phyloP scores from a whole-genome alignment of 2,888 invertebrate genomes.

The Eurytoma adleriae region DNA sequence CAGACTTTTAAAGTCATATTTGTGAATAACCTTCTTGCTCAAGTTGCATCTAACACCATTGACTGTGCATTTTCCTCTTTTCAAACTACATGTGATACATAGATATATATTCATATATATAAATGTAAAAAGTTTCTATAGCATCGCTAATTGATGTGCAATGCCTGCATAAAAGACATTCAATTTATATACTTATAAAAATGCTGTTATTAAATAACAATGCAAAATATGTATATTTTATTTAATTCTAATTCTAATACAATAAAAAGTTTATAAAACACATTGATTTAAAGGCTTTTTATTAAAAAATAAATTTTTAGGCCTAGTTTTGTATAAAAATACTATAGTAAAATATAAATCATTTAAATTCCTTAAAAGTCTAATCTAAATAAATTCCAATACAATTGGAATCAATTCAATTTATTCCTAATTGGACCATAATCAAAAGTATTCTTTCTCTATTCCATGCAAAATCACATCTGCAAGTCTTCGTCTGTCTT shows the following conservation, averaged over 20 bases:
- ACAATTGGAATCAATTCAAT: neutral
- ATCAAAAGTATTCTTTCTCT: constrained; percentile 76
- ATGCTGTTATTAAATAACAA: constrained; percentile 25
- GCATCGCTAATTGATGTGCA: constrained; percentile 34
- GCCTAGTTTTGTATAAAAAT: neutral
- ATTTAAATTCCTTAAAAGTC: neutral
- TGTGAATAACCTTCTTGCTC: constrained; percentile 39
- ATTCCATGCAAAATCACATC: constrained; percentile 82
- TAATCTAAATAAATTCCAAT: neutral
- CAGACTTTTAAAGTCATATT: constrained; percentile 30
- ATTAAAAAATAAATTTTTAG: neutral
- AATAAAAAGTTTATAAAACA: constrained; percentile 29
- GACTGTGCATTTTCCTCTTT: constrained; percentile 35
- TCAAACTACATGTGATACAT: constrained; percentile 50
- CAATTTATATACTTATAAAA: constrained; percentile 26
- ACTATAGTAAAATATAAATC: neutral
- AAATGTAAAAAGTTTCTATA: constrained; percentile 36
- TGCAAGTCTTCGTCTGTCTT: constrained; percentile 80
- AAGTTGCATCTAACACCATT: constrained; percentile 34
- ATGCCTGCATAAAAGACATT: constrained; percentile 25
- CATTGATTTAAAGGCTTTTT: neutral
- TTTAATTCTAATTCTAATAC: constrained; percentile 62
- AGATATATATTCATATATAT: constrained; percentile 29
- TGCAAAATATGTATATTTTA: constrained; percentile 70
- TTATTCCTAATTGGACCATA: neutral